Evolutionary conservation across 2,113 vertebrate species (phyloP).

Genomic region (Chascanopsetta lugubris): DNA sequence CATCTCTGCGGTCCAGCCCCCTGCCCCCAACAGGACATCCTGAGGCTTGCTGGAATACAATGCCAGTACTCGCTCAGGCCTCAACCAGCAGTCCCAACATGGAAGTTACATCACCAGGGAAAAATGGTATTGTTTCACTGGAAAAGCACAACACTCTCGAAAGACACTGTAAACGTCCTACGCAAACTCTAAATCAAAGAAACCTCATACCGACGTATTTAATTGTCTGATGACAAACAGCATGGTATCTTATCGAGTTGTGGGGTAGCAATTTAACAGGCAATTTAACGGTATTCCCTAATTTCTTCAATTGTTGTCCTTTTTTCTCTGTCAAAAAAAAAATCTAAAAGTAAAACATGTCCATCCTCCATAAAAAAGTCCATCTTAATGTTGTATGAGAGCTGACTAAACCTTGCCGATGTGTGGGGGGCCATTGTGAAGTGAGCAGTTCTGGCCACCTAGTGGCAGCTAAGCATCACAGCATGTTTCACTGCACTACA

Average conservation of each 20-base stretch:
- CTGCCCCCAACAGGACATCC: slow-evolving; percentile 93
- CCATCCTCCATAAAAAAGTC: too few species aligned
- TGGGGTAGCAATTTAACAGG: too few species aligned
- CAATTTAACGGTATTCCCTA: too few species aligned
- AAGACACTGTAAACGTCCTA: slow-evolving; percentile 40
- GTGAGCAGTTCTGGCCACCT: slow-evolving; percentile 62
- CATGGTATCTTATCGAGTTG: too few species aligned
- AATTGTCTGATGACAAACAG: too few species aligned
- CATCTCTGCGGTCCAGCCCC: slow-evolving; percentile 81
- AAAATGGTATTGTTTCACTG: slow-evolving; percentile 82
- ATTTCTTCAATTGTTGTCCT: too few species aligned
- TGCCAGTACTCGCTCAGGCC: slow-evolving; percentile 82
- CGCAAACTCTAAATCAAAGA: background rate
- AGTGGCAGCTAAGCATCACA: slow-evolving; percentile 49
- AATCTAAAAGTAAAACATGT: too few species aligned
- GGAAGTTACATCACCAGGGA: slow-evolving; percentile 83
- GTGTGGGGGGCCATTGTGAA: slow-evolving; percentile 12
- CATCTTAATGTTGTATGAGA: background rate
- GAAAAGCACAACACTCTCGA: slow-evolving; percentile 65
- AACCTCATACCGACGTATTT: too few species aligned
- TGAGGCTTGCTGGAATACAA: slow-evolving; percentile 94
- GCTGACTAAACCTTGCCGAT: background rate
- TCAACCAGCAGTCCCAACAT: slow-evolving; percentile 84
- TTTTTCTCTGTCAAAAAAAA: too few species aligned
- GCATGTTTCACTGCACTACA: slow-evolving; percentile 7